A percentile compares a stretch with the other conserved stretches of the same genome.
Conservation (phyloP, 2,888 invertebrate species). For the Nomada lathburiana region DNA sequence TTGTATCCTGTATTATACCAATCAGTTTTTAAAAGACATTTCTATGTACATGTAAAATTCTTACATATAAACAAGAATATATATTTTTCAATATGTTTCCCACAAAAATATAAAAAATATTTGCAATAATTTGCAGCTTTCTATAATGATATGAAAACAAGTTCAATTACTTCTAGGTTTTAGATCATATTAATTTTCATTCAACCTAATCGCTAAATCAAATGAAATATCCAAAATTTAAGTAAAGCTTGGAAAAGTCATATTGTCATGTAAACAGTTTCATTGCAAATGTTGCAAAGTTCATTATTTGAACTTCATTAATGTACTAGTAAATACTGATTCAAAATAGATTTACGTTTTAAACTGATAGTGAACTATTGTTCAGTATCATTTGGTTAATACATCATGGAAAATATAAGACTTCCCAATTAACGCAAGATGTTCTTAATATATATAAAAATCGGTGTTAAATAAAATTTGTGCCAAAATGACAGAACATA, state of each 20-base stretch:
- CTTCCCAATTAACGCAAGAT: no score
- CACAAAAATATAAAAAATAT: slow-evolving; percentile 54
- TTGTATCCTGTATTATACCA: background rate
- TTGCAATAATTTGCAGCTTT: slow-evolving; percentile 33
- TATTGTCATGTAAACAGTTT: slow-evolving; percentile 46
- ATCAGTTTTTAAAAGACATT: slow-evolving; percentile 28
- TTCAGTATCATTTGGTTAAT: background rate
- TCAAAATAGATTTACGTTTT: slow-evolving; percentile 11
- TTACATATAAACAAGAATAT: slow-evolving; percentile 47
- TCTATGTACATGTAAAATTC: slow-evolving; percentile 43
- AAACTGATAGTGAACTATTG: background rate
- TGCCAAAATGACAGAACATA: slow-evolving; percentile 19
- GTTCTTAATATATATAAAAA: no score
- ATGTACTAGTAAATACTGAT: slow-evolving; percentile 26
- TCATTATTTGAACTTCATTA: slow-evolving; percentile 20
- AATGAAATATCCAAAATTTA: slow-evolving; percentile 7
- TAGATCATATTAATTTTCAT: slow-evolving; percentile 20
- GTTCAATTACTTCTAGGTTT: slow-evolving; percentile 23
- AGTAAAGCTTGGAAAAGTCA: slow-evolving; percentile 10
- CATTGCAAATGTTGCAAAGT: slow-evolving; percentile 50
- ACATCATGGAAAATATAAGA: background rate
- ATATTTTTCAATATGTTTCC: slow-evolving; percentile 24
- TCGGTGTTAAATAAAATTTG: slow-evolving; percentile 19
- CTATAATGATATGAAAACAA: slow-evolving; percentile 37
- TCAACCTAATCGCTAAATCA: background rate